Conservation (phyloP, 2,888 invertebrate genomes). For the Brachylomia viminalis region DNA sequence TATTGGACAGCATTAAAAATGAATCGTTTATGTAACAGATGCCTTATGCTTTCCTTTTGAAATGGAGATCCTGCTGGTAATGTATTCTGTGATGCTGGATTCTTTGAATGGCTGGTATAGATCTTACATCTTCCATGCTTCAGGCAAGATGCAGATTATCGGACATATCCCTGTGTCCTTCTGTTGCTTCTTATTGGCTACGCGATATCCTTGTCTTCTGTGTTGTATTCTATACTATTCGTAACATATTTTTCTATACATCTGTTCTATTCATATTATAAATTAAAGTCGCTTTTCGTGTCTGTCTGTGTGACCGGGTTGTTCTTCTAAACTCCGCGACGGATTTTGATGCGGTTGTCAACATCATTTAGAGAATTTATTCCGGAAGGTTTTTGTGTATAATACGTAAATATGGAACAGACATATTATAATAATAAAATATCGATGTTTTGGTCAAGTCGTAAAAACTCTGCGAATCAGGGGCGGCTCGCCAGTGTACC, state of each 20-base stretch:
- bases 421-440: not conserved
- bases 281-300: not conserved
- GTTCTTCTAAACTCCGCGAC: not conserved
- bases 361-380: too few species aligned
- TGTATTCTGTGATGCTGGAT: not conserved
- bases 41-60: slow-evolving; percentile 21
- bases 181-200: not conserved
- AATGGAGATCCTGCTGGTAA: not conserved
- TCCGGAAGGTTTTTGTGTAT: not conserved
- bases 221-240: not conserved
- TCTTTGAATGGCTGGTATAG: not conserved
- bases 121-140: not conserved
- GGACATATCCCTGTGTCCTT: not conserved
- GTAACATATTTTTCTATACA: not conserved
- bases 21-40: slow-evolving; percentile 49
- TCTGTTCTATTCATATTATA: not conserved
- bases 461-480: not conserved
- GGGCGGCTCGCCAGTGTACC: not conserved
- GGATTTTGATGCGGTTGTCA: too few species aligned
- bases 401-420: not conserved
- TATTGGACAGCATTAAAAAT: slow-evolving; percentile 62
- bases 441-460: not conserved
- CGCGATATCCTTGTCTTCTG: not conserved
- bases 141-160: not conserved
- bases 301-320: not conserved